A percentile compares a stretch with the other conserved stretches of the same genome.
These are phyloP conservation scores for Scalopus aquaticus DNA, from an alignment of 2,113 vertebrate species.

Conservation along the genomic window DNA sequence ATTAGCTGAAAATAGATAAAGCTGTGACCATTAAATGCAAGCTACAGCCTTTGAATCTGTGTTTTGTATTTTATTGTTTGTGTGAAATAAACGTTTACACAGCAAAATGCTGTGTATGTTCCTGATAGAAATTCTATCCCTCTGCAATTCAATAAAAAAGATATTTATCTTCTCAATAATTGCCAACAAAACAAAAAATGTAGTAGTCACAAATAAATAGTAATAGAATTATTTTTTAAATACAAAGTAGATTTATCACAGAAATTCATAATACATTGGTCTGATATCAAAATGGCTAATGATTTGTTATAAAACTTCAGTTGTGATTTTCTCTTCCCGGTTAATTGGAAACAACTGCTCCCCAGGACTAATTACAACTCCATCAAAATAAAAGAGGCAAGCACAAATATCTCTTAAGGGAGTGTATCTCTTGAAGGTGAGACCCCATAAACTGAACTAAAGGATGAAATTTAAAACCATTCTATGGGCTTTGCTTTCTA, in stretches of 20 bases:
- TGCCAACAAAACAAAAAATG: neutral
- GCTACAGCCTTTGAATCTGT: neutral
- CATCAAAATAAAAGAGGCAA: neutral
- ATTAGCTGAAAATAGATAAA: constrained; percentile 29
- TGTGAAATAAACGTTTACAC: neutral
- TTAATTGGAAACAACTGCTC: constrained; percentile 69
- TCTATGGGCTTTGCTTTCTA: constrained; percentile 39
- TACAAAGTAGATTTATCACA: neutral
- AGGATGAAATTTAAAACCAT: neutral
- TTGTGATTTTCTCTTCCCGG: constrained; percentile 53
- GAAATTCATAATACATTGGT: constrained; percentile 19
- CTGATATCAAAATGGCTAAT: constrained; percentile 60
- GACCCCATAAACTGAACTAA: constrained; percentile 2
- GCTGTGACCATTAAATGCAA: neutral
- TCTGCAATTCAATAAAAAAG: constrained; percentile 6
- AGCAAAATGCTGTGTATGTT: constrained; percentile 21
- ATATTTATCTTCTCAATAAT: constrained; percentile 42
- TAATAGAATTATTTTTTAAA: constrained; percentile 33
- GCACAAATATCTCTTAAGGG: constrained; percentile 60
- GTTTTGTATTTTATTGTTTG: constrained; percentile 48
- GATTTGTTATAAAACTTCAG: constrained; percentile 67
- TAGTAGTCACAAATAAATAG: constrained; percentile 33
- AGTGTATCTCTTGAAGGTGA: constrained; percentile 58
- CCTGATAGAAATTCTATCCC: neutral
- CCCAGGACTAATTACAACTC: constrained; percentile 63